These are phyloP conservation scores for Apodemia mormo DNA, from an alignment of 2,888 invertebrate genomes.

Conservation along the genomic window DNA sequence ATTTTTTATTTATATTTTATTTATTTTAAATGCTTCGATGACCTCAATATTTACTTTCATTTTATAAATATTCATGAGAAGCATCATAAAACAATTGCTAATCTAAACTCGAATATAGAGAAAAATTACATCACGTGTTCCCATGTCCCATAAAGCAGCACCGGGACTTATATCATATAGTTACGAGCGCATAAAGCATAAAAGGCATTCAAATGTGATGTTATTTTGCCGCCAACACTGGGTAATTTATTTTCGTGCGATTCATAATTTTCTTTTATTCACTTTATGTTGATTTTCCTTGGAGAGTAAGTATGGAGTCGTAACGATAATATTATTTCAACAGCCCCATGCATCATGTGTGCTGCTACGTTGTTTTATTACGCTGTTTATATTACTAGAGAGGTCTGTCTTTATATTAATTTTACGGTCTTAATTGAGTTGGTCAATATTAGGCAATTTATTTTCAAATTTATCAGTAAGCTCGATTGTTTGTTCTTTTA, in stretches of 20 bases:
- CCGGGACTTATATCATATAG: constrained; percentile 77
- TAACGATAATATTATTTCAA: constrained; percentile 81
- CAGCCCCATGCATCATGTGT: constrained; percentile 72
- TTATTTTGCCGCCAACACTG: constrained; percentile 81
- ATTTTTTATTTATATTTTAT: too few relatives aligned
- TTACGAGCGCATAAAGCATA: constrained; percentile 79
- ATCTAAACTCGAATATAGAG: constrained; percentile 46
- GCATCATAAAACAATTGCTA: constrained; percentile 17
- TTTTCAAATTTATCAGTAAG: neutral
- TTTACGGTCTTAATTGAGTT: constrained; percentile 28
- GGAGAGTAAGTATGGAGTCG: constrained; percentile 75
- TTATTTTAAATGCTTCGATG: too few relatives aligned
- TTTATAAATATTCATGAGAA: too few relatives aligned
- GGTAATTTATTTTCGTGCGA: constrained; percentile 80
- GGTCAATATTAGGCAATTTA: neutral
- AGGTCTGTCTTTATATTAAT: constrained; percentile 41
- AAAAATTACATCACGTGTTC: constrained; percentile 74
- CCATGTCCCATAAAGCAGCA: constrained; percentile 72
- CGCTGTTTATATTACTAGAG: constrained; percentile 63
- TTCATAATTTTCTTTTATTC: constrained; percentile 83
- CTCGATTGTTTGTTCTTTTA: too few relatives aligned
- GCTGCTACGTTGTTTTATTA: constrained; percentile 62
- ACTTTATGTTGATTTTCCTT: constrained; percentile 82
- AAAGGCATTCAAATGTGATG: constrained; percentile 82
- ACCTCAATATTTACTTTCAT: too few relatives aligned